These are phyloP conservation scores for Drosophila nigrodunni DNA, from an alignment of 1,140 invertebrate genomes.

Conservation along the genomic window DNA sequence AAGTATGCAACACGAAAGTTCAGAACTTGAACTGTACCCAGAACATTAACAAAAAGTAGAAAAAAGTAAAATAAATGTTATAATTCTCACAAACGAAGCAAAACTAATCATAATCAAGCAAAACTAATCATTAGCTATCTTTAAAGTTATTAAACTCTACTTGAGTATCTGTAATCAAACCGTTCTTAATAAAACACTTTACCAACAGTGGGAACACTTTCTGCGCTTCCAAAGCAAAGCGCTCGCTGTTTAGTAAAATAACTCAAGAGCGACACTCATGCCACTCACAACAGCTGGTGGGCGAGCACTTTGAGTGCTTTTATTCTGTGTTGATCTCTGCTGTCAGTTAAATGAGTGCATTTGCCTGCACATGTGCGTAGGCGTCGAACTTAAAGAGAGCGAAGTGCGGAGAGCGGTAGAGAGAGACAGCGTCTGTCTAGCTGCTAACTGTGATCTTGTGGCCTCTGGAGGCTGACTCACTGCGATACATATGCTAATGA, in stretches of 20 bases:
- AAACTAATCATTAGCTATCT: not conserved
- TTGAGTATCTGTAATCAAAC: not conserved
- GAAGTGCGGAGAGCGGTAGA: not conserved
- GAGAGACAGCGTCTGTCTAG: constrained; percentile 1
- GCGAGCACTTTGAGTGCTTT: not conserved
- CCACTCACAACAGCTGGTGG: not conserved
- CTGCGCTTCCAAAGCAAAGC: not conserved
- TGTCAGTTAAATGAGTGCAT: not conserved
- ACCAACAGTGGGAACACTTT: constrained; percentile 38
- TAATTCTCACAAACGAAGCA: not conserved
- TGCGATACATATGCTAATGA: constrained; percentile 2
- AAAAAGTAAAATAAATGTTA: not conserved
- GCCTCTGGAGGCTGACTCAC: constrained; percentile 48
- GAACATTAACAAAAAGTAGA: not conserved
- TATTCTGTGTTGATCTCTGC: constrained; percentile 5
- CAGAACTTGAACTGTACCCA: not conserved
- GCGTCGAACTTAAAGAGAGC: constrained; percentile 11
- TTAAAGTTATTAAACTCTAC: too few species aligned
- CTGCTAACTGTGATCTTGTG: constrained; percentile 32
- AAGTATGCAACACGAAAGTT: not conserved
- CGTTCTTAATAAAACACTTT: not conserved
- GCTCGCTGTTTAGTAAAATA: not conserved
- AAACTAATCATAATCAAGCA: not conserved
- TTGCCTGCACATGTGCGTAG: constrained; percentile 29
- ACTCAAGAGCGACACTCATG: not conserved